These are phyloP conservation scores for Chelonus formosanus DNA, from an alignment of 2,888 invertebrate species.

Conservation along the genomic window DNA sequence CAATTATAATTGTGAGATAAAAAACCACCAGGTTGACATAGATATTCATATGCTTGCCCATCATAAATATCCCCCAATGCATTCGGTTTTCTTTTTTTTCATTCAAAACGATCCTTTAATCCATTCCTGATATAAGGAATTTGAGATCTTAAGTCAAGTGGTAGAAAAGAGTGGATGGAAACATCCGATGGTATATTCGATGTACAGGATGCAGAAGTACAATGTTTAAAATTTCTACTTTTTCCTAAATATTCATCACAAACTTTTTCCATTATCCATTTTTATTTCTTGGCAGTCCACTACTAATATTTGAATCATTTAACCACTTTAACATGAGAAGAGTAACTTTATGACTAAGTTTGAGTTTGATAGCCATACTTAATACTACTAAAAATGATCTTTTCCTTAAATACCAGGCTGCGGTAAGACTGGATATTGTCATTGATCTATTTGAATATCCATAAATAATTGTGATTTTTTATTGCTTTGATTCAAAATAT, in stretches of 20 bases:
- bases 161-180: background rate
- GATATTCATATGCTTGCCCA: no score
- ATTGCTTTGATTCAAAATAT: no score
- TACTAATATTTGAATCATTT: background rate
- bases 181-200: background rate
- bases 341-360: background rate
- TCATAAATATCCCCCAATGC: constrained; percentile 35
- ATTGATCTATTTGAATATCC: no score
- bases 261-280: constrained; percentile 1
- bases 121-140: constrained; percentile 10
- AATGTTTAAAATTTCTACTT: background rate
- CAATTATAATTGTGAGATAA: no score
- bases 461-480: no score
- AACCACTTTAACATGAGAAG: constrained; percentile 1
- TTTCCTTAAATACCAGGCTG: background rate
- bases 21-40: no score
- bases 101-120: constrained; percentile 18
- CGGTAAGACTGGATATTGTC: no score
- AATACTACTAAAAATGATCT: constrained; percentile 8
- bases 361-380: background rate
- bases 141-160: background rate
- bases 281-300: background rate
- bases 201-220: background rate
- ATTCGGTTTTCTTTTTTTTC: constrained; percentile 13
- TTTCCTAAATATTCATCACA: background rate